Conservation (phyloP, 1,140 invertebrate genomes). For the Lasioglossum baleicum region DNA sequence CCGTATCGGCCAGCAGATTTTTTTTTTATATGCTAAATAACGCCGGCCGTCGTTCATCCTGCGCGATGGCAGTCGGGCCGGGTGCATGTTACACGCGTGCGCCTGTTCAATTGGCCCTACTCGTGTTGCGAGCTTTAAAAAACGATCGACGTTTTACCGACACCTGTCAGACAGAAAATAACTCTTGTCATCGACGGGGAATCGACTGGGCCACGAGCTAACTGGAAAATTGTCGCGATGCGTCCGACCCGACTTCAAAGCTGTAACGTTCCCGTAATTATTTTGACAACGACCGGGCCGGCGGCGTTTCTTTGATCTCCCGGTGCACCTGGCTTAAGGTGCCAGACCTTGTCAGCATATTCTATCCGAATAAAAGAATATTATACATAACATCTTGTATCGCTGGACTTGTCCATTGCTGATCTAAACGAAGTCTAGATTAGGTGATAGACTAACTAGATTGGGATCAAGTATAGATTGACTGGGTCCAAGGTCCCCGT, state of each 20-base stretch:
- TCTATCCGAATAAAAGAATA: too few species aligned
- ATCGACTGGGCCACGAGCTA: constrained; percentile 43
- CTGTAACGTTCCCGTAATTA: constrained; percentile 10
- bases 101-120: constrained; percentile 55
- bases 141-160: constrained; percentile 54
- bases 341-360: too few species aligned
- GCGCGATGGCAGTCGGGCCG: constrained; percentile 28
- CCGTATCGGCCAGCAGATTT: background rate
- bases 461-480: too few species aligned
- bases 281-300: background rate
- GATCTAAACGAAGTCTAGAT: too few species aligned
- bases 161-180: constrained; percentile 63
- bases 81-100: constrained; percentile 40
- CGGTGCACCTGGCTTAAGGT: too few species aligned
- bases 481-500: too few species aligned
- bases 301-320: constrained; percentile 22
- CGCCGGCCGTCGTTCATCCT: constrained; percentile 28
- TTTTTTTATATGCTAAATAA: constrained; percentile 51
- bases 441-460: too few species aligned
- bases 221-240: constrained; percentile 31
- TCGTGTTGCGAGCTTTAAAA: constrained; percentile 48
- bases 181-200: constrained; percentile 58
- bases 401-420: too few species aligned
- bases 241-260: constrained; percentile 9
- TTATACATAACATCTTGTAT: too few species aligned